phyloP scores from a whole-genome alignment of 1,140 invertebrate species.

The Saccostrea glomerata region DNA sequence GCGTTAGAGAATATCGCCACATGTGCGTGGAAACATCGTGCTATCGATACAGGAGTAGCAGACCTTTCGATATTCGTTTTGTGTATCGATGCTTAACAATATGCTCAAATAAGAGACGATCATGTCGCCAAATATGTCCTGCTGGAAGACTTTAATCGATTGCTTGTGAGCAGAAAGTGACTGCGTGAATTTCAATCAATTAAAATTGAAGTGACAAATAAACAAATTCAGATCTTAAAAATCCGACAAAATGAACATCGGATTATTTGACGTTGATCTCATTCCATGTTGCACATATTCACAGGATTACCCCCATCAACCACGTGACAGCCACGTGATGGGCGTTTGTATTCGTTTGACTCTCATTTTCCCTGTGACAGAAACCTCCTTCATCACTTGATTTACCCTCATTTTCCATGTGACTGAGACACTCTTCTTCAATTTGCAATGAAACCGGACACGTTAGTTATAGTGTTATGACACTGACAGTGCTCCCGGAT shows the following conservation, averaged over 20 bases:
- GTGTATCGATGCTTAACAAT: not conserved
- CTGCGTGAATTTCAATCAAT: not conserved
- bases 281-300: not conserved
- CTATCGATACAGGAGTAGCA: not conserved
- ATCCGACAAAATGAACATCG: not conserved
- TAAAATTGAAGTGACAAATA: not conserved
- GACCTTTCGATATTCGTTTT: slow-evolving; percentile 3
- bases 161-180: not conserved
- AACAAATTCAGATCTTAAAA: not conserved
- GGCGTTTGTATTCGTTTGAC: too few relatives aligned
- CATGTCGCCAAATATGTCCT: not conserved
- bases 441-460: not conserved
- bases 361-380: too few relatives aligned
- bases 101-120: not conserved
- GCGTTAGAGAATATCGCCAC: not conserved
- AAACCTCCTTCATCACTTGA: too few relatives aligned
- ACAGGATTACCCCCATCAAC: not conserved
- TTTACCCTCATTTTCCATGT: not conserved
- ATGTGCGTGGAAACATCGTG: slow-evolving; percentile 22
- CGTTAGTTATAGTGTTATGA: not conserved
- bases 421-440: not conserved
- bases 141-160: not conserved
- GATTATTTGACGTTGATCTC: not conserved
- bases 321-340: too few relatives aligned
- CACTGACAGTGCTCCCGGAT: not conserved